Evolutionary conservation across 1,140 invertebrate genomes (phyloP).

Genomic region (Zophobas atratus): DNA sequence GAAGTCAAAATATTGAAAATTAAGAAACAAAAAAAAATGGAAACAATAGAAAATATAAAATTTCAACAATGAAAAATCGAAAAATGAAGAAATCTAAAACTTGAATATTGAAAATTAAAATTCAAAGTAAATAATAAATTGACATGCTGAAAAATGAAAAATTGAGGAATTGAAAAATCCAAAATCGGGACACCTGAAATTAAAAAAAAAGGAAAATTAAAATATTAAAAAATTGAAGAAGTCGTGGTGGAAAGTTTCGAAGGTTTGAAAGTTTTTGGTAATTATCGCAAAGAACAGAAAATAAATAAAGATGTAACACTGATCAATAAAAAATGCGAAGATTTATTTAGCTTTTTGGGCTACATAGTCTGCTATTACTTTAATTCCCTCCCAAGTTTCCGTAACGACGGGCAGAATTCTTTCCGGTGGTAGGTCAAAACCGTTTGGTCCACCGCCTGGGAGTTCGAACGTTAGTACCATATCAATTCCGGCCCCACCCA

Average conservation of each 20-base stretch:
- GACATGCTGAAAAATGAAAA: too few relatives aligned
- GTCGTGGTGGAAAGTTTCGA: not conserved
- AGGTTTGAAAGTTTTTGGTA: not conserved
- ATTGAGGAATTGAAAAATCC: too few relatives aligned
- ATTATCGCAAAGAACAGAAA: not conserved
- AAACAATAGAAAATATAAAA: too few relatives aligned
- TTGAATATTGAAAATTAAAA: not conserved
- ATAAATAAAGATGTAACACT: too few relatives aligned
- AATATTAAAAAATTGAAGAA: too few relatives aligned
- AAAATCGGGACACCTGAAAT: too few relatives aligned
- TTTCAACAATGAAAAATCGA: too few relatives aligned
- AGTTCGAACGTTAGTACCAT: conserved; percentile 86
- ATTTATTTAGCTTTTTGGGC: not conserved
- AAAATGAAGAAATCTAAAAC: too few relatives aligned
- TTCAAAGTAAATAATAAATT: not conserved
- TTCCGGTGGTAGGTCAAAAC: conserved; percentile 80
- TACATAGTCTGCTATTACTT: conserved; percentile 66
- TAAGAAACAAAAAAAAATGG: too few relatives aligned
- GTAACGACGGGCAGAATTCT: conserved; percentile 80
- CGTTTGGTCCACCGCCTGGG: conserved; percentile 78
- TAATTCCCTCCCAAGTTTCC: conserved; percentile 85
- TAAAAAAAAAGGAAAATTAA: too few relatives aligned
- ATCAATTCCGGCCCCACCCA: conserved; percentile 75
- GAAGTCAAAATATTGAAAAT: too few relatives aligned
- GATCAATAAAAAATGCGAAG: too few relatives aligned